Evolutionary conservation across 2,113 vertebrate species (phyloP), one percentile per base, ranked within the genome.

Genomic region (Jacana jacana): DNA sequence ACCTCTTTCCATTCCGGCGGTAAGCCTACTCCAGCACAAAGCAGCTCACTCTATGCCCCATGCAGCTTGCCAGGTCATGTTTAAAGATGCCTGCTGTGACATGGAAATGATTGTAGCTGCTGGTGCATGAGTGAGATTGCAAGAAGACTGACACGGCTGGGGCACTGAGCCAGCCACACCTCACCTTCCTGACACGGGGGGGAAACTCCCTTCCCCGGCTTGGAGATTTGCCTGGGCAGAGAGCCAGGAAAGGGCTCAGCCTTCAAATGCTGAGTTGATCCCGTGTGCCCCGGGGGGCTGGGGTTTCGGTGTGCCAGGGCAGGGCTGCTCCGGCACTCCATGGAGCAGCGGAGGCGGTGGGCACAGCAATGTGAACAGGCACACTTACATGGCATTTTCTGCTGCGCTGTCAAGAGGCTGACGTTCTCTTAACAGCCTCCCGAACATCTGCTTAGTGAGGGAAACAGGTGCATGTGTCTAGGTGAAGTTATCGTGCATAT

Each of bases 381-480:
- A 71, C 0, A 0, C 68, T 10, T 84, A 88, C 30, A 7, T 0
- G 6, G 46, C 24, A 7, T 23, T 68, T 91, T 80, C 66, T 86
- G 81, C 81, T 44, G 55, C 0, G 3, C 88, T 85, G 86, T 61
- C 76, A 71, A 37, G 86, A 72, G 79, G 86, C 72, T 73, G 82
- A 93, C 89, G 70, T 54, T 77, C 87, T 89, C 81, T 71, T 69
- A 95, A 91, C 85, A 94, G 90, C 76, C 61, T 92, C 79, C 37
- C 0, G 0, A 92, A 95, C 92, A 96, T 81, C 93, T 96, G 91
- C 63, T 94, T 39, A 31, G 64, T 30, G 75, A 83, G 71, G 54
- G 37, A 86, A 97, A 90, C 86, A 89, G 93, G 93, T 95, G 90
- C 63, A 10, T n/a, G 40, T 33, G 63, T 82, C 83, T 72, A 86